Evolutionary conservation across 2,797 vertebrate species (phyloP).

Genomic region (Cirrhinus mrigala): DNA sequence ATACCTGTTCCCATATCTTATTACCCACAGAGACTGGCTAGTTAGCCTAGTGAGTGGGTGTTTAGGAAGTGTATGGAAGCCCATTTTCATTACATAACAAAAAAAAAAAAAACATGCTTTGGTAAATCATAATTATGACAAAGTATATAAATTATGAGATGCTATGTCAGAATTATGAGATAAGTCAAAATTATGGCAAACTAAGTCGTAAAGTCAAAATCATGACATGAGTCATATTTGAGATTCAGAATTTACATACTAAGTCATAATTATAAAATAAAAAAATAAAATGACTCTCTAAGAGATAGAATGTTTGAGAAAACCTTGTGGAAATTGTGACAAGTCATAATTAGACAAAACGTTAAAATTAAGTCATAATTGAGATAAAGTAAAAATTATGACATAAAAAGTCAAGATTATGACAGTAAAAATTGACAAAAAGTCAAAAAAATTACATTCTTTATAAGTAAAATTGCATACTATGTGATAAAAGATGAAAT

Average conservation of each 20-base stretch:
- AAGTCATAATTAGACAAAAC: too few species aligned
- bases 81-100: neutral
- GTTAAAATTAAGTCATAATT: neutral
- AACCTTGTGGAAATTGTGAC: too few species aligned
- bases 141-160: too few species aligned
- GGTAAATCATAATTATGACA: too few species aligned
- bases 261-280: too few species aligned
- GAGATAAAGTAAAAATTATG: neutral
- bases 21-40: neutral
- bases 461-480: too few species aligned
- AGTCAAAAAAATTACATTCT: neutral
- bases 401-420: neutral
- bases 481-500: too few species aligned
- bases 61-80: neutral
- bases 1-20: neutral
- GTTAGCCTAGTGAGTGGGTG: neutral
- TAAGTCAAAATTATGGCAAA: neutral
- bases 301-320: too few species aligned
- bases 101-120: neutral
- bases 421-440: neutral
- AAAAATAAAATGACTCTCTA: too few species aligned
- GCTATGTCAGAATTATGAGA: neutral
- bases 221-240: neutral
- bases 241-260: too few species aligned
- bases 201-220: neutral